These are phyloP conservation scores for Phocoena sinus DNA, from an alignment of 2,113 vertebrate species.

Conservation along the genomic window DNA sequence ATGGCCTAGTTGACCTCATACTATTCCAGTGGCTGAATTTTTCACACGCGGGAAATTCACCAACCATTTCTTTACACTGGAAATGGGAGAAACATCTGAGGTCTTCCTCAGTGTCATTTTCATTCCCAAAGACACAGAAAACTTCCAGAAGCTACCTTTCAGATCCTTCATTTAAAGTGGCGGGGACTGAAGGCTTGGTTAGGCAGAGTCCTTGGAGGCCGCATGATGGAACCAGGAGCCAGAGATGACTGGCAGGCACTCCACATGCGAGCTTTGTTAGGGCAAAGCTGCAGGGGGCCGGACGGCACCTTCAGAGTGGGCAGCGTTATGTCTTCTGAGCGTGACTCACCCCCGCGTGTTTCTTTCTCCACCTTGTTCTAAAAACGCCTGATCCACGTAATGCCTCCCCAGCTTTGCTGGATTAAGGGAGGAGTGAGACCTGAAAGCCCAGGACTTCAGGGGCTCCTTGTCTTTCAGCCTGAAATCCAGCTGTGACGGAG, in stretches of 20 bases:
- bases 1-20: not conserved
- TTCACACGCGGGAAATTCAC: not conserved
- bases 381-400: constrained; percentile 21
- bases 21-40: not conserved
- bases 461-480: not conserved
- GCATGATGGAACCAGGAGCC: not conserved
- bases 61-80: not conserved
- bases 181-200: not conserved
- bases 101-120: not conserved
- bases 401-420: not conserved
- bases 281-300: not conserved
- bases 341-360: not conserved
- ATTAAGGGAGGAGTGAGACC: constrained; percentile 33
- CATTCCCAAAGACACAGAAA: not conserved
- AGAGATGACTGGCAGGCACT: not conserved
- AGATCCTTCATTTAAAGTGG: not conserved
- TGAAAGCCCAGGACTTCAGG: not conserved
- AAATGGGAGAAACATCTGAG: not conserved
- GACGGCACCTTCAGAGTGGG: not conserved
- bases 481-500: not conserved
- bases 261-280: not conserved
- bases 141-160: not conserved
- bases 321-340: not conserved
- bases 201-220: not conserved
- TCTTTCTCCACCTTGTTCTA: not conserved